A percentile compares a stretch with the other conserved stretches of the same genome.
Evolutionary conservation across 30 jellyfish, hydroid and myxozoan species (phyloP).

Genomic region (Aurelia sp.): DNA sequence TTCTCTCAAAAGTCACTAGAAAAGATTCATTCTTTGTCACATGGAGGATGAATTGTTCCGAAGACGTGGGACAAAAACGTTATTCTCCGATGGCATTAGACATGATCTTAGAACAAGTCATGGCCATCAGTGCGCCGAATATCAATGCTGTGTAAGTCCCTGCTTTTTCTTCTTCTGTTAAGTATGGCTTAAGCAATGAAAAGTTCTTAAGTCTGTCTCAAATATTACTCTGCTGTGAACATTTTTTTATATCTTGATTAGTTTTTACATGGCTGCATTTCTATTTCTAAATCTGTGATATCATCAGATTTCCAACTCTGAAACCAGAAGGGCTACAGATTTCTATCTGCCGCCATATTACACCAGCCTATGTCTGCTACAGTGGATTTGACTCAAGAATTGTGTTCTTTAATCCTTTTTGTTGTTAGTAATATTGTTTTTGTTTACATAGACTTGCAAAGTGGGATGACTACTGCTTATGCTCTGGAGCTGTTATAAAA

Average conservation of each 20-base stretch:
- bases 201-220: background rate
- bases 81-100: conserved; percentile 73
- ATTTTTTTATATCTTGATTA: too few species aligned
- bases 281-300: background rate
- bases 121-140: conserved; percentile 64
- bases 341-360: too few species aligned
- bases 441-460: conserved; percentile 65
- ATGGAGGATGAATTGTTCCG: conserved; percentile 82
- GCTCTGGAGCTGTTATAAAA: conserved; percentile 79
- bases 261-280: too few species aligned
- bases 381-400: too few species aligned
- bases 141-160: conserved; percentile 65
- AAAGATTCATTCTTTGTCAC: conserved; percentile 63
- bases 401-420: too few species aligned
- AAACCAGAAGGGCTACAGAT: too few species aligned
- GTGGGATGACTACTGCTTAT: conserved; percentile 91
- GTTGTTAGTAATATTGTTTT: background rate
- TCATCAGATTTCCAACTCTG: background rate
- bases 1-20: conserved; percentile 40
- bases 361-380: too few species aligned
- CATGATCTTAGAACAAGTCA: conserved; percentile 73
- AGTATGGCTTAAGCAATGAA: background rate
- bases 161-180: background rate
- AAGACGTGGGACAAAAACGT: conserved; percentile 73
- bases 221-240: too few species aligned